phyloP scores from a whole-genome alignment of 2,888 invertebrate genomes.

The Tenthredo mesomela region DNA sequence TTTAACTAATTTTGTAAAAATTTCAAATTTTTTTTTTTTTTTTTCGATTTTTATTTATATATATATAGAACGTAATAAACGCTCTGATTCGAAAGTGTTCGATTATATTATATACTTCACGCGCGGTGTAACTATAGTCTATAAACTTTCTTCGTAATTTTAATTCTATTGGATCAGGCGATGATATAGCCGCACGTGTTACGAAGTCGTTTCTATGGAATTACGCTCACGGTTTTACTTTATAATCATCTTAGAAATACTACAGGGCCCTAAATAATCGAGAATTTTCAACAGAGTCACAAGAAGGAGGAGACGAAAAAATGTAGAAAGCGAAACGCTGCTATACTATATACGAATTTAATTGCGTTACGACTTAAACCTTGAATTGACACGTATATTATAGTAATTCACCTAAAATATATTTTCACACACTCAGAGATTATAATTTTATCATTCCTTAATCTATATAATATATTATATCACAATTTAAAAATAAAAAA shows the following conservation, averaged over 20 bases:
- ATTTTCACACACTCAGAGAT: too few relatives aligned
- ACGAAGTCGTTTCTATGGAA: background rate
- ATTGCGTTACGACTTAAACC: background rate
- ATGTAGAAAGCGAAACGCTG: background rate
- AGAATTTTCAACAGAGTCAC: background rate
- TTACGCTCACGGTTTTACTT: background rate
- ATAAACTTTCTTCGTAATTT: conserved; percentile 1
- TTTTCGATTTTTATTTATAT: too few relatives aligned
- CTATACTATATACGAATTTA: background rate
- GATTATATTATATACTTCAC: background rate
- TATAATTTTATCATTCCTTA: too few relatives aligned
- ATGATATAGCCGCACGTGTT: conserved; percentile 14
- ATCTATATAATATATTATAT: too few relatives aligned
- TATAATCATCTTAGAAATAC: background rate
- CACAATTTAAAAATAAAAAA: too few relatives aligned
- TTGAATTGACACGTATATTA: background rate
- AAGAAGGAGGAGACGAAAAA: background rate
- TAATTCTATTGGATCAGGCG: background rate
- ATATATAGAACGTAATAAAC: too few relatives aligned
- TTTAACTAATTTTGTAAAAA: background rate
- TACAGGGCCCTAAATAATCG: background rate
- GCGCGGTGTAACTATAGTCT: background rate
- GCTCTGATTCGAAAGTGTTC: conserved; percentile 17
- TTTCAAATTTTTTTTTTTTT: too few relatives aligned
- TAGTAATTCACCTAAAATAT: too few relatives aligned